Evolutionary conservation across 1,140 invertebrate genomes (phyloP).

Genomic region (Chelonus insularis): DNA sequence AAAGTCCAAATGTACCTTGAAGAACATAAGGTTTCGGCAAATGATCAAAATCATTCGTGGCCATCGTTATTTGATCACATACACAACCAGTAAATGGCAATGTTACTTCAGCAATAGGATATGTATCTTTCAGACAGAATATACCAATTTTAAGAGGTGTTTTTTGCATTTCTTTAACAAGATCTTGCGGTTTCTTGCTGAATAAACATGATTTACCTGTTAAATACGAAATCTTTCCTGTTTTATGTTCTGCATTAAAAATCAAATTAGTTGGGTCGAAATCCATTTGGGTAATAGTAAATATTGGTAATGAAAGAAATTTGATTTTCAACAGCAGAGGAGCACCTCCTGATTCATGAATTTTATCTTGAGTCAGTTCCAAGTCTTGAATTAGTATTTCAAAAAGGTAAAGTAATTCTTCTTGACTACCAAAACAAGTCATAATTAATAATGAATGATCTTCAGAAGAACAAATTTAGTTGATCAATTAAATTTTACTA

Average conservation of each 20-base stretch:
- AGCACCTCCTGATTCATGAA: slow-evolving; percentile 42
- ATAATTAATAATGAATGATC: slow-evolving; percentile 32
- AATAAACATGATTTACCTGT: slow-evolving; percentile 49
- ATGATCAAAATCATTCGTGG: slow-evolving; percentile 44
- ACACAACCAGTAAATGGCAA: slow-evolving; percentile 47
- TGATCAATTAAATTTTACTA: no score
- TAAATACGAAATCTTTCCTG: background rate
- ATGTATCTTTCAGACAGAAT: slow-evolving; percentile 49
- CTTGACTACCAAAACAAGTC: slow-evolving; percentile 48
- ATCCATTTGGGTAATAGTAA: slow-evolving; percentile 47
- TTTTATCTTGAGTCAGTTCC: slow-evolving; percentile 40
- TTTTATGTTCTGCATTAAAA: background rate
- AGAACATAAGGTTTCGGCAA: slow-evolving; percentile 46
- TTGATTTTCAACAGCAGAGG: slow-evolving; percentile 47
- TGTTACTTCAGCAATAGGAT: slow-evolving; percentile 48
- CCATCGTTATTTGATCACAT: slow-evolving; percentile 53
- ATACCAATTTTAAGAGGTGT: slow-evolving; percentile 44
- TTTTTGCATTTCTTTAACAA: slow-evolving; percentile 43
- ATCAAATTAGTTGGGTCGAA: slow-evolving; percentile 30
- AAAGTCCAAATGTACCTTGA: slow-evolving; percentile 40
- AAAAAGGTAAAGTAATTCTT: slow-evolving; percentile 49
- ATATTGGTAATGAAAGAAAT: slow-evolving; percentile 51
- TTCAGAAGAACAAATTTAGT: no score
- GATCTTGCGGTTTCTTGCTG: slow-evolving; percentile 42
- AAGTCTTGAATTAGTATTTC: slow-evolving; percentile 49